Conservation (phyloP, 2,888 invertebrate species). For the Rhyacophila evoluta region DNA sequence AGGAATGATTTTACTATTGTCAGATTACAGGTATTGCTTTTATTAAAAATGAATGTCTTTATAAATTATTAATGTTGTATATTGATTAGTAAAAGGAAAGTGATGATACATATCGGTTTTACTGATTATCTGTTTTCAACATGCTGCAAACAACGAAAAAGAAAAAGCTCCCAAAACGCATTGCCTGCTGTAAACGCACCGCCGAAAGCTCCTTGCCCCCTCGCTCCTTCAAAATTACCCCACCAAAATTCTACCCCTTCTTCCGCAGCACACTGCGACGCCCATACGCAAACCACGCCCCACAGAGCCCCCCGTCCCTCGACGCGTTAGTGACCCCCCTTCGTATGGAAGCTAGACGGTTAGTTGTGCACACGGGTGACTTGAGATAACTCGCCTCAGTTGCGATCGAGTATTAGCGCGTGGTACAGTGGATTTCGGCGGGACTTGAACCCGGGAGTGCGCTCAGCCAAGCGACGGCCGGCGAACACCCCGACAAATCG, state of each 20-base stretch:
- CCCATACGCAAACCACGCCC: slow-evolving; percentile 57
- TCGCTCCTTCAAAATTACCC: slow-evolving; percentile 44
- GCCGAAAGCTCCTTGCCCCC: background rate
- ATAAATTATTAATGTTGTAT: no score
- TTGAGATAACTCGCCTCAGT: slow-evolving; percentile 70
- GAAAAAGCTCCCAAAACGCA: slow-evolving; percentile 2
- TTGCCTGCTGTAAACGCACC: background rate
- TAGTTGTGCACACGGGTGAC: slow-evolving; percentile 70
- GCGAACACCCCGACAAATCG: slow-evolving; percentile 21
- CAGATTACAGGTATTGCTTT: no score
- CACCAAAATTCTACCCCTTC: slow-evolving; percentile 60
- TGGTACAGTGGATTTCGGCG: slow-evolving; percentile 55
- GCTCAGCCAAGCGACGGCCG: slow-evolving; percentile 22
- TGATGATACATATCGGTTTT: no score
- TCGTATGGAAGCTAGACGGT: slow-evolving; percentile 54
- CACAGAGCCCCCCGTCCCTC: slow-evolving; percentile 60
- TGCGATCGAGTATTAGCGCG: slow-evolving; percentile 58
- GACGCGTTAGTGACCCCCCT: slow-evolving; percentile 60
- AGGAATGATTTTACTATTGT: no score
- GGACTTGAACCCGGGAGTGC: slow-evolving; percentile 44
- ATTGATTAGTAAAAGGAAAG: no score
- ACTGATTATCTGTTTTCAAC: background rate
- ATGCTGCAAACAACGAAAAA: background rate
- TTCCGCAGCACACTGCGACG: slow-evolving; percentile 59
- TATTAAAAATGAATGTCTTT: no score